These are phyloP conservation scores for Meliscaeva auricollis DNA, from an alignment of 2,888 invertebrate species.

Conservation along the genomic window DNA sequence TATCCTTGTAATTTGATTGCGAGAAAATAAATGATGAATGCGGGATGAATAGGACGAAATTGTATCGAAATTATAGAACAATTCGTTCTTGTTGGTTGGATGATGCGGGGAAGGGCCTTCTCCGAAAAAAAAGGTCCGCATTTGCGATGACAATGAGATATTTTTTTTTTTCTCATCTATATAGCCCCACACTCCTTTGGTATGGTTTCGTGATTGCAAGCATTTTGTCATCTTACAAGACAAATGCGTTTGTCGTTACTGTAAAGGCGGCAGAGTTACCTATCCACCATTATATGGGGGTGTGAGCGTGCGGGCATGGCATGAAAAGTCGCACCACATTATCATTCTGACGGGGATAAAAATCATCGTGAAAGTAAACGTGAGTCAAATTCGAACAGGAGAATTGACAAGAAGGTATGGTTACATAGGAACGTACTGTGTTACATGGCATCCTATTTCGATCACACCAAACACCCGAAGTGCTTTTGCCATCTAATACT, in stretches of 20 bases:
- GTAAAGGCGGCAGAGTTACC: not conserved
- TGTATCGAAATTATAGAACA: slow-evolving; percentile 70
- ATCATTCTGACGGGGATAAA: slow-evolving; percentile 34
- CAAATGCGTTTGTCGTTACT: slow-evolving; percentile 48
- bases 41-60: slow-evolving; percentile 66
- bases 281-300: no score
- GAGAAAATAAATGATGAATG: slow-evolving; percentile 69
- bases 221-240: slow-evolving; percentile 62
- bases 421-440: no score
- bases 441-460: slow-evolving; percentile 22
- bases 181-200: no score
- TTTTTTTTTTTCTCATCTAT: slow-evolving; percentile 4
- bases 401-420: slow-evolving; percentile 20
- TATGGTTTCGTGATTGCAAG: slow-evolving; percentile 56
- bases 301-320: not conserved
- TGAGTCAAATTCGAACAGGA: slow-evolving; percentile 29
- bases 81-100: slow-evolving; percentile 14
- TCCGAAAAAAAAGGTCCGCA: slow-evolving; percentile 16
- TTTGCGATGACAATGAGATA: slow-evolving; percentile 37
- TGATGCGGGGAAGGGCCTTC: not conserved
- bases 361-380: slow-evolving; percentile 34
- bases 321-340: slow-evolving; percentile 58
- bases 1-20: slow-evolving; percentile 63
- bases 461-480: slow-evolving; percentile 19
- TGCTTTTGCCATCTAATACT: slow-evolving; percentile 33